These are phyloP conservation scores for Empidonax alnorum DNA, from an alignment of 2,113 vertebrate genomes.

Conservation along the genomic window DNA sequence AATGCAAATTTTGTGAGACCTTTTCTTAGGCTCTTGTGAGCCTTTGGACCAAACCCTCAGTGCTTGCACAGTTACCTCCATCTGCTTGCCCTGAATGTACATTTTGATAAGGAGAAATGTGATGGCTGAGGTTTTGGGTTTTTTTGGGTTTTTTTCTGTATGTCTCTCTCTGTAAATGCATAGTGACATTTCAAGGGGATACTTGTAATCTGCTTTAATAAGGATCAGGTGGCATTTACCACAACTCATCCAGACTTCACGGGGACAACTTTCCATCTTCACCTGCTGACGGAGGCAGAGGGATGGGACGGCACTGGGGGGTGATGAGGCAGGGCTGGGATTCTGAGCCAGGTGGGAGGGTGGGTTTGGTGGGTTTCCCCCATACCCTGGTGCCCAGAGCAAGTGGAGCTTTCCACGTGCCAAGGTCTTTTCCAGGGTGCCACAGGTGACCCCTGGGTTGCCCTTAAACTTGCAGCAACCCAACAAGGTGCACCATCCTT, in stretches of 20 bases:
- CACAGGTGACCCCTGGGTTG: background rate
- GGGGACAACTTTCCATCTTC: background rate
- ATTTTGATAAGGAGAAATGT: background rate
- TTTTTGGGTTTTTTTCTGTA: background rate
- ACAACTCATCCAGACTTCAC: background rate
- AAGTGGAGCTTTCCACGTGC: fast-evolving
- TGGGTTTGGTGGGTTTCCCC: too few relatives aligned
- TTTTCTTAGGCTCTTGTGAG: background rate
- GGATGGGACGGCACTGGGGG: background rate
- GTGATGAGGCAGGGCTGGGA: background rate
- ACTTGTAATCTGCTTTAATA: slow-evolving; percentile 9
- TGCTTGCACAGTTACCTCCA: fast-evolving
- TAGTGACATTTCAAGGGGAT: background rate
- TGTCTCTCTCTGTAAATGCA: background rate
- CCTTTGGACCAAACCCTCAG: background rate
- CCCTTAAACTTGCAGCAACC: background rate
- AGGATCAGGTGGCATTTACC: background rate
- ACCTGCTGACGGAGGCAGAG: fast-evolving
- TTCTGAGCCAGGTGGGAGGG: background rate
- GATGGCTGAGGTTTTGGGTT: background rate
- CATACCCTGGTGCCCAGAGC: background rate
- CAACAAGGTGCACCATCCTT: background rate
- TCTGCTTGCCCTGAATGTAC: background rate
- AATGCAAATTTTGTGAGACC: background rate
- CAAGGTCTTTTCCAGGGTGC: background rate